A percentile compares a stretch with the other conserved stretches of the same genome.
Evolutionary conservation across 2,113 vertebrate genomes (phyloP).

Genomic region (Thermophis baileyi): DNA sequence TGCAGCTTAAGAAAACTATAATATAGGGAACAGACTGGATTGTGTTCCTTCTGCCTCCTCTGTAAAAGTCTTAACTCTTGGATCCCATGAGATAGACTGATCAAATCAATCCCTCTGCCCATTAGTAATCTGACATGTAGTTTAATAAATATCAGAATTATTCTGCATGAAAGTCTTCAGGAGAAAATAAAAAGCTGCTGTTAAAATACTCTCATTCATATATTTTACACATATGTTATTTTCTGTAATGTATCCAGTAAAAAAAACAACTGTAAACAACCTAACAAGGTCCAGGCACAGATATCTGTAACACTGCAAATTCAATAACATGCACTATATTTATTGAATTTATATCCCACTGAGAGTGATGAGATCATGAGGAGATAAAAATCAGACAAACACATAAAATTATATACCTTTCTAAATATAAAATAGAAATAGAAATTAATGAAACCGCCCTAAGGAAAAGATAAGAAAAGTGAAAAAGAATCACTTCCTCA

Average conservation of each 20-base stretch:
- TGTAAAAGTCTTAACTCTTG: neutral
- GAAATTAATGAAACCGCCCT: neutral
- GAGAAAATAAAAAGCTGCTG: neutral
- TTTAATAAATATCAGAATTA: neutral
- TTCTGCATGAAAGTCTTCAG: neutral
- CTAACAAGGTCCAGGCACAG: neutral
- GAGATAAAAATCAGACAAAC: neutral
- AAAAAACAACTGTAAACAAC: neutral
- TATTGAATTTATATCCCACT: neutral
- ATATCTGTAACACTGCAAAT: neutral
- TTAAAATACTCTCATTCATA: neutral
- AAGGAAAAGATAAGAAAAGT: neutral
- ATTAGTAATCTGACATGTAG: slow-evolving; percentile 3
- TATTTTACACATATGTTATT: neutral
- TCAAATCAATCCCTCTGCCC: neutral
- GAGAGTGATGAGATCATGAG: neutral
- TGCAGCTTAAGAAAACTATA: neutral
- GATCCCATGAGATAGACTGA: neutral
- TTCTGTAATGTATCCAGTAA: neutral
- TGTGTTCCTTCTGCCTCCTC: neutral
- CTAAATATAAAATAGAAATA: neutral
- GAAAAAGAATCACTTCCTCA: slow-evolving; percentile 13
- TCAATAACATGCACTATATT: neutral
- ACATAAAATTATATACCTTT: neutral
- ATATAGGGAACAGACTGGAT: neutral